Evolutionary conservation across 2,113 vertebrate species (phyloP), one percentile per base, ranked within the genome.

Genomic region (Ovis canadensis): DNA sequence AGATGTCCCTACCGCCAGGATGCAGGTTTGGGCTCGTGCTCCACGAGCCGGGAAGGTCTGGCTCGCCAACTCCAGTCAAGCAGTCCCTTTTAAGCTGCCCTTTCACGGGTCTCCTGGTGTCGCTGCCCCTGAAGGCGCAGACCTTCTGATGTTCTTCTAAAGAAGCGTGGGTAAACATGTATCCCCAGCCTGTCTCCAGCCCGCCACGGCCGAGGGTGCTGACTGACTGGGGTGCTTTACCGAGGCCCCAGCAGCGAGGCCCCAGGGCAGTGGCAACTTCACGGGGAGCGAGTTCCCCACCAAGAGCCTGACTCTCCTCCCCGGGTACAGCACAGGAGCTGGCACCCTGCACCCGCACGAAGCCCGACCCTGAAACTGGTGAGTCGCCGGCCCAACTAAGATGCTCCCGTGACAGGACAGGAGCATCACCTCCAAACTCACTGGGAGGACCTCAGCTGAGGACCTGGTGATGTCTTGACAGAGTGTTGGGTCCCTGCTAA

Each of bases 401-500:
- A 11, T 33, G 6, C 25, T 15, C 13, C 64, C 13, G 0, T 2
- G 3, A 52, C 33, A 15, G 25, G 50, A 52, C 33, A 52, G 33
- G 29, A 25, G 6, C 5, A 2, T 16, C 83, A 31, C 54, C 43
- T 77, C 21, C 83, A 33, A 7, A 17, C 54, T 62, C 16, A 0
- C 74, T 19, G 31, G 0, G 3, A n/a, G 43, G 64, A 71, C 64
- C 33, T 77, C 31, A 3, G 0, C 16, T 16, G 11, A 3, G 52
- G 33, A 7, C 31, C 0, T 1, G 12, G 0, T 17, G 54, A 21
- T 9, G 16, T 36, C 1, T 14, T 13, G 6, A 15, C 11, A 1
- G 25, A 33, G 27, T 23, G 64, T 21, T 71, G 64, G 16, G 81
- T n/a, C 31, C 45, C 5, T 4, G 6, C 90, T 40, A 15, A 36